Percentiles rank a stretch among this genome's conserved stretches.
These are phyloP conservation scores for Enteromius trimaculatus DNA, from an alignment of 2,797 vertebrate species.

Conservation along the genomic window DNA sequence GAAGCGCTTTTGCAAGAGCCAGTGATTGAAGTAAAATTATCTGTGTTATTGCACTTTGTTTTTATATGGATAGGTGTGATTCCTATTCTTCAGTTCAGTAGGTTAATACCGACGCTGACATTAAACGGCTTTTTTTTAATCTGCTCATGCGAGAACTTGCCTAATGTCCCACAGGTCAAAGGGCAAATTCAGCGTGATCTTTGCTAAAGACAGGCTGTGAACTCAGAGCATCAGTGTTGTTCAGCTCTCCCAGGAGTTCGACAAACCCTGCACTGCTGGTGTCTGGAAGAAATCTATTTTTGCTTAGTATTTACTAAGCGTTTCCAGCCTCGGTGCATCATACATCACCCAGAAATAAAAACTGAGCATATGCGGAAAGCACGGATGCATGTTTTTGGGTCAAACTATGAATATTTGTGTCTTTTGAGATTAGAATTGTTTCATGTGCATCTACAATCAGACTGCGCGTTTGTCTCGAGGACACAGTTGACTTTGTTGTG, in stretches of 20 bases:
- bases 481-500: constrained; percentile 36
- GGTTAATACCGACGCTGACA: neutral
- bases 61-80: neutral
- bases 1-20: constrained; percentile 17
- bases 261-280: neutral
- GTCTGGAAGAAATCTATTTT: neutral
- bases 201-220: constrained; percentile 13
- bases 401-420: constrained; percentile 4
- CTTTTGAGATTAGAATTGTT: constrained; percentile 19
- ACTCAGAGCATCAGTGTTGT: neutral
- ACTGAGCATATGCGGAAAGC: neutral
- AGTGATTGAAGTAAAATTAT: neutral
- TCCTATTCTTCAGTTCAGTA: neutral
- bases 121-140: neutral
- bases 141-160: neutral
- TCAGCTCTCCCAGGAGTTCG: neutral
- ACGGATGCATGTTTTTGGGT: neutral
- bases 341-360: constrained; percentile 15
- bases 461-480: neutral
- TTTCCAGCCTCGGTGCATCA: neutral
- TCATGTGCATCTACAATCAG: neutral
- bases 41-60: neutral
- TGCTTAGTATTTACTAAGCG: constrained; percentile 5
- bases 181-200: neutral
- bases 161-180: neutral